Conservation (phyloP, 2,113 vertebrate genomes). For the Macrotis lagotis region DNA sequence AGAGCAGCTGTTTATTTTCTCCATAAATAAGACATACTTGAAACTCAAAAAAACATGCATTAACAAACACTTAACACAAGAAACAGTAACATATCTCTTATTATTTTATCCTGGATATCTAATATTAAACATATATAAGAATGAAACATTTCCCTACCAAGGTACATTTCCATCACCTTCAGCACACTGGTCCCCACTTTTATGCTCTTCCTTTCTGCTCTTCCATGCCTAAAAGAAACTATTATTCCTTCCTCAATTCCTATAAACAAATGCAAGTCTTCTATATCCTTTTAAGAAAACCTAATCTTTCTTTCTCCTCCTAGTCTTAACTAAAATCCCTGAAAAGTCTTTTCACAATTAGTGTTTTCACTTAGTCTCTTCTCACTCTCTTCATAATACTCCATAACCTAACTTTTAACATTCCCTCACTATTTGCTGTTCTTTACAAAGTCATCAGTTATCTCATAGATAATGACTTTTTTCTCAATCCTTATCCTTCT, state of each 20-base stretch:
- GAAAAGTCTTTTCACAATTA: background rate
- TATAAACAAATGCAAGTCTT: background rate
- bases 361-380: background rate
- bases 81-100: background rate
- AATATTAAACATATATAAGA: background rate
- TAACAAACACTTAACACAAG: background rate
- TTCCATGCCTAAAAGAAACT: background rate
- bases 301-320: background rate
- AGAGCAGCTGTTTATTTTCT: background rate
- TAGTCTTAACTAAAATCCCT: background rate
- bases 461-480: background rate
- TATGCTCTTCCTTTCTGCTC: background rate
- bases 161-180: background rate
- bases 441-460: background rate
- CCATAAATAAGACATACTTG: background rate
- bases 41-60: background rate
- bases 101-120: background rate
- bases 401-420: background rate
- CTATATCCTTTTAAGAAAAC: background rate
- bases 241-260: background rate
- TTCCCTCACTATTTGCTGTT: background rate
- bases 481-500: background rate
- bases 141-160: background rate
- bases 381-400: background rate
- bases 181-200: background rate